These are phyloP conservation scores for Malacoraja senta DNA, from an alignment of 2,797 vertebrate species.

Conservation along the genomic window DNA sequence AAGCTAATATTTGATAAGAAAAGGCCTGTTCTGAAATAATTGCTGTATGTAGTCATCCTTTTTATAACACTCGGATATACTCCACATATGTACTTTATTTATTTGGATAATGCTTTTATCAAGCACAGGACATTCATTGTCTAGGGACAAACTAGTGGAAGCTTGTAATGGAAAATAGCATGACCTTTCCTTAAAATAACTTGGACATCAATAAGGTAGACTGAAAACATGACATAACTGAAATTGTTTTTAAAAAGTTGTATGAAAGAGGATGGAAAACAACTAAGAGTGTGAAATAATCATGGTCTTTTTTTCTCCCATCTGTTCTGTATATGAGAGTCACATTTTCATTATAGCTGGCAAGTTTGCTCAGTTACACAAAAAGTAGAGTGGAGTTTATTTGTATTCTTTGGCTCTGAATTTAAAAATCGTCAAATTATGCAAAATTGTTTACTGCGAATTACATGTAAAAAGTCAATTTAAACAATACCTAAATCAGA, in stretches of 20 bases:
- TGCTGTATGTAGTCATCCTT: neutral
- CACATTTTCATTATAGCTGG: neutral
- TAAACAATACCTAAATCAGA: neutral
- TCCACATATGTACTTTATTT: constrained; percentile 8
- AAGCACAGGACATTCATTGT: neutral
- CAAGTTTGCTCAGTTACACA: neutral
- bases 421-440: neutral
- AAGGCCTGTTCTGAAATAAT: neutral
- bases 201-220: neutral
- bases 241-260: neutral
- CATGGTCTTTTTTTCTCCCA: neutral
- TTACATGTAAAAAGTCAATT: neutral
- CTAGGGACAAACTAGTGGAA: constrained; percentile 11
- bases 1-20: neutral
- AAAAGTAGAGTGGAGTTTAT: neutral
- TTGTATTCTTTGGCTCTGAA: neutral
- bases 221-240: neutral
- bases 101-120: neutral
- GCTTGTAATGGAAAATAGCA: neutral
- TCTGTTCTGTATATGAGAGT: neutral
- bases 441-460: neutral
- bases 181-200: constrained; percentile 12
- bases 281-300: neutral
- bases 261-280: neutral
- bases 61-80: neutral